Evolutionary conservation across 1,140 invertebrate genomes (phyloP), one percentile per base, ranked within the genome.

Genomic region (Berghia stephanieae): DNA sequence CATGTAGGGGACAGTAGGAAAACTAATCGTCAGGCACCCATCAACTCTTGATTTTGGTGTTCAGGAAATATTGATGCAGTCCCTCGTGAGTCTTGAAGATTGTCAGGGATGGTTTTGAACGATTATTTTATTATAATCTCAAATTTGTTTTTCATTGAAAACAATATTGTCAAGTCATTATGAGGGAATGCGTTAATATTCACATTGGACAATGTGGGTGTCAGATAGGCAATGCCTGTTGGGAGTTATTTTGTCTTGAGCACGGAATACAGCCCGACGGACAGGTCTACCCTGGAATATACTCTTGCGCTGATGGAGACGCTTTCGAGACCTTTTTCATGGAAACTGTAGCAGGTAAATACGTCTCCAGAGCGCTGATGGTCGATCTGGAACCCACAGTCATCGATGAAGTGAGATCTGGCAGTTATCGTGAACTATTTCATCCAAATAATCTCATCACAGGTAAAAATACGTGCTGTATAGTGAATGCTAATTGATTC

Each of bases 221-320:
- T 3, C 95, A 96, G 90, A 95, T 96, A 85, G 95, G 95, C 79
- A 96, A 95, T 88, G 94, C 94, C 68, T 93, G 92, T 83, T 93
- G 92, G 92, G 95, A 96, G 87, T 90, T 97, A 70, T 96, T 83
- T 76, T 86, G 85, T 73, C 81, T 93, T 88, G 92, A 96, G 88
- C 95, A 96, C 89, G 94, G 94, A n/a, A 96, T 96, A 86, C 94
- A 96, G 85, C 95, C 95, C 40, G 94, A 96, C 89, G 95, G 95
- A 2, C 91, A 92, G 55, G 82, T 90, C 72, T 78, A 78, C 75
- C 79, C 76, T 75, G 85, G 85, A 27, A 86, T 79, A 34, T 73
- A 18, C 4, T 81, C 80, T 52, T 91, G 91, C 78, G 92, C 91
- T 81, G 92, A 91, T 24, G 91, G 92, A 80, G 86, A 86, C 52